Evolutionary conservation across 2,113 vertebrate species (phyloP).

Genomic region (Pterocles gutturalis): DNA sequence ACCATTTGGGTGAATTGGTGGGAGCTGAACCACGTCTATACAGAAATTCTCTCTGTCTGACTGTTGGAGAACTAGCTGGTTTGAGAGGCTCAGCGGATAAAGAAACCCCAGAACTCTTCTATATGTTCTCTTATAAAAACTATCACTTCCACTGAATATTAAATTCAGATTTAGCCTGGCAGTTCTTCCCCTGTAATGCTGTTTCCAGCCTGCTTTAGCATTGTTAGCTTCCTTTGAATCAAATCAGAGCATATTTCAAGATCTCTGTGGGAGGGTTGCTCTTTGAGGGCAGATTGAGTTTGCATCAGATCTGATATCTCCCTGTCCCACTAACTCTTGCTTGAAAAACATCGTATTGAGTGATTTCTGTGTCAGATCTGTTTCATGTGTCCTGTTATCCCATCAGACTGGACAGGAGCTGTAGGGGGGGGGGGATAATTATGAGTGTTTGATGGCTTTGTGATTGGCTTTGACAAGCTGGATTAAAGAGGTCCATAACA

Average conservation of each 20-base stretch:
- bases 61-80: not conserved
- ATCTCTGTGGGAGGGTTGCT: not conserved
- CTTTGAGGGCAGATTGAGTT: not conserved
- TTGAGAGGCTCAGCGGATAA: not conserved
- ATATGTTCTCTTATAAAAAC: not conserved
- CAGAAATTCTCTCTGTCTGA: not conserved
- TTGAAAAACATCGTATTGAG: accelerated
- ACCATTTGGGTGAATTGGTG: not conserved
- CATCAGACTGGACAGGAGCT: not conserved
- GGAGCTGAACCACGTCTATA: not conserved
- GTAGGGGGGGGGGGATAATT: not conserved
- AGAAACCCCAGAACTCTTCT: not conserved
- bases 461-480: not conserved
- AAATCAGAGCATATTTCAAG: not conserved
- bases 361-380: not conserved
- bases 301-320: not conserved
- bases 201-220: not conserved
- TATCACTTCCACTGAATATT: not conserved
- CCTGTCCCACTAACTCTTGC: not conserved
- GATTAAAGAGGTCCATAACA: not conserved
- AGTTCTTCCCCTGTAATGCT: not conserved
- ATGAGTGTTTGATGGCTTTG: not conserved
- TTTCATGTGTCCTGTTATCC: not conserved
- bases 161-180: not conserved
- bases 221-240: not conserved